These are phyloP conservation scores for Megaceryle torquata DNA, from an alignment of 2,113 vertebrate genomes.

Conservation along the genomic window DNA sequence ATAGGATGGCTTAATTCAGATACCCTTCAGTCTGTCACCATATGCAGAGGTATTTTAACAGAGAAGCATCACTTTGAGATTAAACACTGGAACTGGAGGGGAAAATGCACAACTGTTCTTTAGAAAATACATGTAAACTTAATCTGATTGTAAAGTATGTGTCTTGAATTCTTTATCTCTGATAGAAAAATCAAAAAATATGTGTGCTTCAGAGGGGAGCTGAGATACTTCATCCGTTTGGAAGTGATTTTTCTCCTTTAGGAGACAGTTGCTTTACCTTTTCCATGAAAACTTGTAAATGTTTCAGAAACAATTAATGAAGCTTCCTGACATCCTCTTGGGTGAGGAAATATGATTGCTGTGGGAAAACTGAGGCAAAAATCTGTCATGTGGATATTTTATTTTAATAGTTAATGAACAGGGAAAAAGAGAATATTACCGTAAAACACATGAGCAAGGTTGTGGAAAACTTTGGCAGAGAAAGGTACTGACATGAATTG, in stretches of 20 bases:
- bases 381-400: constrained; percentile 64
- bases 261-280: constrained; percentile 56
- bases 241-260: constrained; percentile 60
- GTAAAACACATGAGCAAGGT: constrained; percentile 32
- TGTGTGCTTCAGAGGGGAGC: constrained; percentile 4
- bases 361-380: constrained; percentile 65
- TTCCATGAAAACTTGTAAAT: constrained; percentile 63
- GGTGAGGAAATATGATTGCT: constrained; percentile 62
- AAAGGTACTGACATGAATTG: neutral
- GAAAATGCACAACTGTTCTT: neutral
- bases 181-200: constrained; percentile 7
- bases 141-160: neutral
- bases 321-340: constrained; percentile 60
- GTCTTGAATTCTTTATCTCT: constrained; percentile 28
- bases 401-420: constrained; percentile 67
- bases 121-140: neutral
- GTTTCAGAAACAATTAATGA: constrained; percentile 70
- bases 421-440: constrained; percentile 39
- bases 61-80: neutral
- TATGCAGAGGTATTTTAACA: neutral
- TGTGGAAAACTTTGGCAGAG: constrained; percentile 33
- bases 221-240: constrained; percentile 32
- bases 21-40: neutral
- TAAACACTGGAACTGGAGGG: neutral
- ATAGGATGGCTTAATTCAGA: neutral